Base-by-base conservation (phyloP, 2,113 vertebrate species). In the Microcebus jonahi region DNA sequence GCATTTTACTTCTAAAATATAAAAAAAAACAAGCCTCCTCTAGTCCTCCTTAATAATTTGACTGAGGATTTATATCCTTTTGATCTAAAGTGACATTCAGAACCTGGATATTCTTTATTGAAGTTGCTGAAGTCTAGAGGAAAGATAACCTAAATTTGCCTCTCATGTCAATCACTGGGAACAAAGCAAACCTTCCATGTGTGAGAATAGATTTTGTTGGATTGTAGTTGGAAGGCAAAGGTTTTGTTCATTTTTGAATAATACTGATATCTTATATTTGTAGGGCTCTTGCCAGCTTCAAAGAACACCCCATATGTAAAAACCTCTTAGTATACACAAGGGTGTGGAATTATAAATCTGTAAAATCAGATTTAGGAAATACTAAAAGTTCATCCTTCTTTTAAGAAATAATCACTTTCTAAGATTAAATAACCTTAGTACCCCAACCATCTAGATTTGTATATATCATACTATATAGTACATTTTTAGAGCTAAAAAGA, bases 111-210 rank as follows among this genome's bases (percentile, higher is more conserved):
- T 75, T 94, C 79, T 93, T 95, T 95, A 88, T 90, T 98, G 97
- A 98, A 97, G 97, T 96, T 97, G 94, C 81, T 98, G 59, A 98
- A 97, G 89, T 96, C 68, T 93, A 92, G 75, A 98, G 84, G 53
- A 97, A 98, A 96, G 95, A 98, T 97, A 97, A 97, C 77, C 34
- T 97, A 95, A 84, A 95, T 97, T 98, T 98, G 70, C 83, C 98
- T 97, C 94, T 91, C 42, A 3, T 84, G 88, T 98, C 97, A 97
- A 34, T 98, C 95, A 95, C 75, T 88, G 81, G 61, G 79, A 97
- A 92, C 48, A 98, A 97, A 97, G 68, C 76, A 97, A 97, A 93
- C 2, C 67, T 81, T 95, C 39, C 71, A 25, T 23, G 2, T 91
- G 25, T 96, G 84, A 71, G 34, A 96, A 92, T 67, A 96, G 94